A percentile compares a stretch with the other conserved stretches of the same genome.
phyloP scores from a whole-genome alignment of 1,140 invertebrate species.

The Goniozus legneri region DNA sequence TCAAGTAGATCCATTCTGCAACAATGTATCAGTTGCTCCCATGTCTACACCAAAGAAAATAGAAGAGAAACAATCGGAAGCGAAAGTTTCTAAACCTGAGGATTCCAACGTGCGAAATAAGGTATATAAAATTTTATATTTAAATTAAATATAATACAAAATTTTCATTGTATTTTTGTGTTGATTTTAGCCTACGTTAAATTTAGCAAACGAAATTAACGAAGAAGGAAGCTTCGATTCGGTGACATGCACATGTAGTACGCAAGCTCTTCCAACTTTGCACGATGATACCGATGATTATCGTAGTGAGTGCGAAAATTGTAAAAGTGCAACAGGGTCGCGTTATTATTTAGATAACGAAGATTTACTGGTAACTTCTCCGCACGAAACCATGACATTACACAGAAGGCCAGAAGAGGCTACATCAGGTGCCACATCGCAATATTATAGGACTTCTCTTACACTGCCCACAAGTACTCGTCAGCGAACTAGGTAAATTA shows the following conservation, averaged over 20 bases:
- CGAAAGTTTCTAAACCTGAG: too few species aligned
- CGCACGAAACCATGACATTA: constrained; percentile 69
- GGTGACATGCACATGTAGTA: constrained; percentile 48
- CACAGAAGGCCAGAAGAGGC: constrained; percentile 60
- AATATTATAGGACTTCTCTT: constrained; percentile 65
- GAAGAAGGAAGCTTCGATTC: constrained; percentile 52
- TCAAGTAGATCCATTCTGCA: constrained; percentile 13
- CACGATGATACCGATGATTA: constrained; percentile 69
- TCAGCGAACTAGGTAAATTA: constrained; percentile 57
- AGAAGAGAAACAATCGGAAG: not conserved
- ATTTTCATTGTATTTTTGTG: not conserved
- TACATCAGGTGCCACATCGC: constrained; percentile 43
- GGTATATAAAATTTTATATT: not conserved
- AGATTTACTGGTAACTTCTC: constrained; percentile 53
- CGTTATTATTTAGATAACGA: constrained; percentile 63
- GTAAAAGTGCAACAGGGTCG: constrained; percentile 68
- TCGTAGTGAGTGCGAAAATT: constrained; percentile 79
- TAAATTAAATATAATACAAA: not conserved
- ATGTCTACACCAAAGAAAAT: constrained; percentile 2
- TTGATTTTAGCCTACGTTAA: constrained; percentile 38
- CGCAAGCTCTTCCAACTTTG: constrained; percentile 46
- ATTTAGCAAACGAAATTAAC: constrained; percentile 42
- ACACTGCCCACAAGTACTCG: constrained; percentile 67
- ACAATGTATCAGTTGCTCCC: constrained; percentile 16
- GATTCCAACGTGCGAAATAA: not conserved